phyloP scores from a whole-genome alignment of 2,113 vertebrate species.

The Phyllostomus discolor region DNA sequence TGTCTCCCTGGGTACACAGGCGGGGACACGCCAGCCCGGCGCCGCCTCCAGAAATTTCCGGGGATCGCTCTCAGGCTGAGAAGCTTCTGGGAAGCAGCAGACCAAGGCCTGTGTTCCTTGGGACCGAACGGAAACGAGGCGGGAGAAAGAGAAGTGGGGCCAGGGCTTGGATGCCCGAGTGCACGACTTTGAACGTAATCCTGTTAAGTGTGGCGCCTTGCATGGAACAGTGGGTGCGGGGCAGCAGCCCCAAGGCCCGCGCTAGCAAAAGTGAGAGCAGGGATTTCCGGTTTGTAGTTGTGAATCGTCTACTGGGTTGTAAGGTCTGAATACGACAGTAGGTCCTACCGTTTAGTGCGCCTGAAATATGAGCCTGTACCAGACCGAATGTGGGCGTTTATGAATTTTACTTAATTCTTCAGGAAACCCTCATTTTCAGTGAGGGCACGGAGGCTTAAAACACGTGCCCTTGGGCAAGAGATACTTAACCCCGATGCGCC shows the following conservation, averaged over 20 bases:
- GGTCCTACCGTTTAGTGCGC: neutral
- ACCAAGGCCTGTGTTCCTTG: neutral
- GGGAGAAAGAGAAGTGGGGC: neutral
- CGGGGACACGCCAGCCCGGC: neutral
- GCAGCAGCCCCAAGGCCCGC: neutral
- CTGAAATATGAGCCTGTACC: neutral
- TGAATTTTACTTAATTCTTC: neutral
- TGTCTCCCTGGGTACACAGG: neutral
- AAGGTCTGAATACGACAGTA: neutral
- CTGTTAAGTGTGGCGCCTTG: accelerated
- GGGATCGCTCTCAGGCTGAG: neutral
- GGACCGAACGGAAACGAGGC: neutral
- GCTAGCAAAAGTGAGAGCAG: neutral
- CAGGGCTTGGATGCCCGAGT: neutral
- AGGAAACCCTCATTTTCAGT: neutral
- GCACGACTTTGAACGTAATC: neutral
- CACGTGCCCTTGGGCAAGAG: neutral
- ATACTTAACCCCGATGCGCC: neutral
- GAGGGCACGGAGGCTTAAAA: neutral
- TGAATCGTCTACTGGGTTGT: neutral
- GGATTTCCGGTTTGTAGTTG: neutral
- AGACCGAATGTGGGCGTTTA: neutral
- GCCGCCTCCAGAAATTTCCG: neutral
- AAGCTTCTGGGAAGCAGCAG: neutral
- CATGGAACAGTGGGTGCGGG: accelerated